phyloP scores from a whole-genome alignment of 2,113 vertebrate genomes.

The Malurus alboscapulatus region DNA sequence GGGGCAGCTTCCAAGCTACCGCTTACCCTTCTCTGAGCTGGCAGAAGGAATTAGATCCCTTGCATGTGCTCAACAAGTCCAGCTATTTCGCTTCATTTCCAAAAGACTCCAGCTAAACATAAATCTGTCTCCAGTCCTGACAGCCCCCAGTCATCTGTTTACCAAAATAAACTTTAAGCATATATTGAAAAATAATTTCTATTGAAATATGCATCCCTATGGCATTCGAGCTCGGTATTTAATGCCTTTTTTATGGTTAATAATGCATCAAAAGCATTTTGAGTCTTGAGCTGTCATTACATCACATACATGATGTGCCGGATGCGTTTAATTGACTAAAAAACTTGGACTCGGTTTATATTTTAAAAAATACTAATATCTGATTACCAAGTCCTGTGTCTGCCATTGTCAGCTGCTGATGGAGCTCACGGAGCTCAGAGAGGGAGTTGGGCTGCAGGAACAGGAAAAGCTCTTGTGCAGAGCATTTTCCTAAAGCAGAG shows the following conservation, averaged over 20 bases:
- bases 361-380: constrained; percentile 58
- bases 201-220: constrained; percentile 80
- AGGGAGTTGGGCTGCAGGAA: neutral
- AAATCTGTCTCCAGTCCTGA: constrained; percentile 73
- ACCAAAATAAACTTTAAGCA: constrained; percentile 82
- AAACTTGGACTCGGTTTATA: constrained; percentile 72
- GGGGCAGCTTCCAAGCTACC: constrained; percentile 15
- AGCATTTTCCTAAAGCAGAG: neutral
- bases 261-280: constrained; percentile 79
- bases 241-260: constrained; percentile 82
- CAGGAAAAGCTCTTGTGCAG: neutral
- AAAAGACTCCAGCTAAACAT: constrained; percentile 68
- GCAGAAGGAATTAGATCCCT: constrained; percentile 57
- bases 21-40: constrained; percentile 30
- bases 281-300: constrained; percentile 75
- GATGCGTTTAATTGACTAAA: constrained; percentile 71
- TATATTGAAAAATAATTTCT: constrained; percentile 80
- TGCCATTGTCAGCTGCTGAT: neutral
- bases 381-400: constrained; percentile 62
- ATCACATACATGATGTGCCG: constrained; percentile 71
- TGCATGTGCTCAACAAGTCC: constrained; percentile 58
- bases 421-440: neutral
- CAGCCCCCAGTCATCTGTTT: constrained; percentile 78
- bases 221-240: constrained; percentile 75
- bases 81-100: constrained; percentile 68